Conservation (phyloP, 2,797 vertebrate genomes). For the Oreonectes daqikongensis region DNA sequence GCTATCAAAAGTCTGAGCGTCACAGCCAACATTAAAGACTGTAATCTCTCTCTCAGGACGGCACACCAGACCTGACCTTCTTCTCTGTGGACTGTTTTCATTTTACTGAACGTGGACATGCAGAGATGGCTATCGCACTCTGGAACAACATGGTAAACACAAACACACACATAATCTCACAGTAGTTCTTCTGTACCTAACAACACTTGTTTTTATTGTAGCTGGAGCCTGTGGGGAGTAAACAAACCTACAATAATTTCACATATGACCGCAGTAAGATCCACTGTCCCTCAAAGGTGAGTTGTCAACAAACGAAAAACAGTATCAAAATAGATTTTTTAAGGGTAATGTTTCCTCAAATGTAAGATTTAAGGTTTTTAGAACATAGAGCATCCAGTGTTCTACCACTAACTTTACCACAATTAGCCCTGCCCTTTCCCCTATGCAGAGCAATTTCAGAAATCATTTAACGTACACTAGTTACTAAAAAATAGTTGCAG, state of each 20-base stretch:
- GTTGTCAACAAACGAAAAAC: conserved; percentile 33
- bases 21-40: neutral
- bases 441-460: too few species aligned
- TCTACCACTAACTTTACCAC: neutral
- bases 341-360: neutral
- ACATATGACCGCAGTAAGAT: conserved; percentile 78
- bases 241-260: conserved; percentile 88
- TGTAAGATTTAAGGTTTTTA: too few species aligned
- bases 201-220: conserved; percentile 60
- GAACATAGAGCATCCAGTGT: neutral
- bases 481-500: neutral
- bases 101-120: conserved; percentile 86
- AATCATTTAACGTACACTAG: too few species aligned
- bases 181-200: conserved; percentile 29
- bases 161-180: conserved; percentile 4
- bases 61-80: conserved; percentile 77
- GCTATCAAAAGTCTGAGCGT: neutral
- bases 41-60: conserved; percentile 71
- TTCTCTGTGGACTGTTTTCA: conserved; percentile 92
- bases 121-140: conserved; percentile 85
- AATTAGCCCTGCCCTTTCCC: too few species aligned
- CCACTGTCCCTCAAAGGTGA: conserved; percentile 84
- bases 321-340: too few species aligned
- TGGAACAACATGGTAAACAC: conserved; percentile 95
- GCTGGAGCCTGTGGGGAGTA: conserved; percentile 88